These are phyloP conservation scores for Ctenoplectra terminalis DNA, from an alignment of 1,140 invertebrate genomes.

Conservation along the genomic window DNA sequence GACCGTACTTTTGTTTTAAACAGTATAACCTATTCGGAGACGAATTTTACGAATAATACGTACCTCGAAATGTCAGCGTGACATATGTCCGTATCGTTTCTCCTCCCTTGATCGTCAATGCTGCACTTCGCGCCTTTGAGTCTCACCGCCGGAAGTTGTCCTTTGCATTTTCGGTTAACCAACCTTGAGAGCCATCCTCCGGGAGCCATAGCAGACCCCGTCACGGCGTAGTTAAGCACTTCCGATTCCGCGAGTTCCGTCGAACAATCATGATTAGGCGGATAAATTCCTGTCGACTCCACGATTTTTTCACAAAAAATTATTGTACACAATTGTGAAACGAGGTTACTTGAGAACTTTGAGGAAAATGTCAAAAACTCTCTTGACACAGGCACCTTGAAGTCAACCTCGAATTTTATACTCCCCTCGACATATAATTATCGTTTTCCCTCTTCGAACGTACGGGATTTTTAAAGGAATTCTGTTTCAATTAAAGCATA, in stretches of 20 bases:
- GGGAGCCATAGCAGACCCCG: background rate
- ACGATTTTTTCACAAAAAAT: slow-evolving; percentile 12
- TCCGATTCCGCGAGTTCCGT: background rate
- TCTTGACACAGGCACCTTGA: slow-evolving; percentile 6
- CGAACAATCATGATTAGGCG: slow-evolving; percentile 2
- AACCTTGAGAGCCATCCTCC: slow-evolving; percentile 4
- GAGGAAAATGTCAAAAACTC: background rate
- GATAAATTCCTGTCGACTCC: background rate
- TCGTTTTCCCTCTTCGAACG: background rate
- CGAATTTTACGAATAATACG: background rate
- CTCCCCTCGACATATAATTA: background rate
- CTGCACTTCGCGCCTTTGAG: background rate
- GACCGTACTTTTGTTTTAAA: no score
- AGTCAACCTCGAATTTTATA: slow-evolving; percentile 21
- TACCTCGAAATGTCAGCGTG: slow-evolving; percentile 27
- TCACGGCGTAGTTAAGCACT: slow-evolving; percentile 5
- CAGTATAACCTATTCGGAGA: background rate
- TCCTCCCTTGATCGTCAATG: slow-evolving; percentile 16
- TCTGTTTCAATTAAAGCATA: no score
- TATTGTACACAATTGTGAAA: background rate
- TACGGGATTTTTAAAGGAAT: background rate
- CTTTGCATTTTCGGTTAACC: slow-evolving; percentile 25
- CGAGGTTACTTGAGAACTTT: slow-evolving; percentile 27
- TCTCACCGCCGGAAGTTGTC: slow-evolving; percentile 21
- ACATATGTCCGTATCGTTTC: slow-evolving; percentile 30